Conservation (phyloP, 2,888 invertebrate species). For the Daptonema setosum region DNA sequence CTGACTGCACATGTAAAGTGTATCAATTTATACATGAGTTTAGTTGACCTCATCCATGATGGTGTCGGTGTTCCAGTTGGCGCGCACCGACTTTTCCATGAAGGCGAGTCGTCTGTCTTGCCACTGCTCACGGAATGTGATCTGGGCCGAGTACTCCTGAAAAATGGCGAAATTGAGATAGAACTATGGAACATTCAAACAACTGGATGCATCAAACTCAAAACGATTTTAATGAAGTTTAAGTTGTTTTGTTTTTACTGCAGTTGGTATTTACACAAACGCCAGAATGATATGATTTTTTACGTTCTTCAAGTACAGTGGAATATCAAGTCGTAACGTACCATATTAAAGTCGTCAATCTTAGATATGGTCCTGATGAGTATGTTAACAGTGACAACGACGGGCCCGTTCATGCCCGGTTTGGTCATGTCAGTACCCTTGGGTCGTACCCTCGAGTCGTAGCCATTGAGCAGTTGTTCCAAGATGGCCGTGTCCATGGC, state of each 20-base stretch:
- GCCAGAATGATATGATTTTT: too few relatives aligned
- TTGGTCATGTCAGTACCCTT: background rate
- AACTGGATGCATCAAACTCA: too few relatives aligned
- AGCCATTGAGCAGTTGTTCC: constrained; percentile 16
- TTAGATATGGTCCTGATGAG: constrained; percentile 91
- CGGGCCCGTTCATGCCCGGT: constrained; percentile 43
- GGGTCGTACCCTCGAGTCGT: constrained; percentile 21
- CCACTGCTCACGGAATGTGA: constrained; percentile 94
- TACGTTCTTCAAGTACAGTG: too few relatives aligned
- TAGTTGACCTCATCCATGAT: too few relatives aligned
- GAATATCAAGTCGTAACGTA: too few relatives aligned
- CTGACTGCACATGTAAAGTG: too few relatives aligned
- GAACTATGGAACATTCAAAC: too few relatives aligned
- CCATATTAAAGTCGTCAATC: constrained; percentile 98
- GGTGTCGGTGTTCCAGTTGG: background rate
- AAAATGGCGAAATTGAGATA: too few relatives aligned
- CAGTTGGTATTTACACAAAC: too few relatives aligned
- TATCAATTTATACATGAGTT: too few relatives aligned
- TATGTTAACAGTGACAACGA: constrained; percentile 87
- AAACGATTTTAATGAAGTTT: too few relatives aligned
- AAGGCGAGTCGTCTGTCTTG: constrained; percentile 51
- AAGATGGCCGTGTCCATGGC: constrained; percentile 11
- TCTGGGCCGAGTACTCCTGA: constrained; percentile 77
- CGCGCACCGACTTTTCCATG: constrained; percentile 9
- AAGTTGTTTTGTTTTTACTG: too few relatives aligned